Evolutionary conservation across 2,797 vertebrate species (phyloP), one percentile per base, ranked within the genome.

Genomic region (Eulemur albifrons): DNA sequence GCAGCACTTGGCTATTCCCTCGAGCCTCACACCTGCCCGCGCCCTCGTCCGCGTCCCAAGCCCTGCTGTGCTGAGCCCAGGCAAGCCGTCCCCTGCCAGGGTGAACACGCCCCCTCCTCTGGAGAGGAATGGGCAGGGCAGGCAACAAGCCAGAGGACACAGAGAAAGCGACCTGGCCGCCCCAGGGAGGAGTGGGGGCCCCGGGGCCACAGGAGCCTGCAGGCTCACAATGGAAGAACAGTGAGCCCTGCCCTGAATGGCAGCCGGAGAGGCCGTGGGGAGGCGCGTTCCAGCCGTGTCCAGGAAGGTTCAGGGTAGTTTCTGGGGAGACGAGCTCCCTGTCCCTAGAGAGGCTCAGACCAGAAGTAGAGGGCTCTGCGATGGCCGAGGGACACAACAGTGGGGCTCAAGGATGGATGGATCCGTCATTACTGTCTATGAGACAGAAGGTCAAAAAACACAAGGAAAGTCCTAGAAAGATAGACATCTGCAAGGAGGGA

Each of bases 381-480:
- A 30, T 12, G 54, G 45, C 48, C 35, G 79, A 48, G 11, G 13
- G 57, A 75, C 7, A 0, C 11, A 57, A 48, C 23, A 43, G 7
- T 50, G 25, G 50, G 5, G n/a, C 43, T 32, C 32, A 50, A 48
- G 15, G 70, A 85, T 12, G 15, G 70, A 85, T 12, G 25, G 69
- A 80, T 12, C 32, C 30, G 9, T 38, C 67, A 43, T 0, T 30
- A 54, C 43, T 30, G 23, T 69, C 54, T 61, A 48, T 54, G 69
- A 70, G 45, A 80, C 13, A 69, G 23, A 90, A 81, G 17, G 38
- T 72, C 14, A 43, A 81, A 94, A 83, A 54, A 88, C 25, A 21
- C 70, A 45, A 81, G 52, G 54, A 45, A 50, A 63, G 43, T 70
- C 21, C 50, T 65, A 63, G 63, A 67, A 35, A 65, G 57, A 67